Conservation (phyloP, 2,888 invertebrate genomes). For the Pomacea canaliculata region DNA sequence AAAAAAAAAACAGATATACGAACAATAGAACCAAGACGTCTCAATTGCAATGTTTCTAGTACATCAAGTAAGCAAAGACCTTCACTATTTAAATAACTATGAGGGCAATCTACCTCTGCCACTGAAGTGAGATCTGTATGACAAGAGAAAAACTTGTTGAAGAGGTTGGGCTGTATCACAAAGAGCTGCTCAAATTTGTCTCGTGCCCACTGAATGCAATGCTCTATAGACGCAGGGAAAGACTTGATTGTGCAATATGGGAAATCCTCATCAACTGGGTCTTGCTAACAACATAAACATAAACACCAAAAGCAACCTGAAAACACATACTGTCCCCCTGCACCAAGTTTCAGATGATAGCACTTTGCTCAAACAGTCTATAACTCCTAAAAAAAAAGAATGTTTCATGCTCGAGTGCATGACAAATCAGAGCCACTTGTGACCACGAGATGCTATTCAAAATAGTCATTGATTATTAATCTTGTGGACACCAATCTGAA, state of each 20-base stretch:
- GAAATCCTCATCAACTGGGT: slow-evolving; percentile 68
- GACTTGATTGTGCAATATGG: slow-evolving; percentile 71
- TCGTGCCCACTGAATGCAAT: slow-evolving; percentile 71
- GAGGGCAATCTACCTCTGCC: slow-evolving; percentile 42
- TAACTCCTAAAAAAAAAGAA: not conserved
- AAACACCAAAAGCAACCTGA: not conserved
- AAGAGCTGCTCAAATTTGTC: slow-evolving; percentile 71
- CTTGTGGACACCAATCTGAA: no score
- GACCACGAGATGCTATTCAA: no score
- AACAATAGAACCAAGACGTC: no score
- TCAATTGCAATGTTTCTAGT: no score
- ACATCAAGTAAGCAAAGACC: no score
- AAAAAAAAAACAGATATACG: no score
- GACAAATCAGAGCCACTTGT: no score
- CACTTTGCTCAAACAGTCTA: not conserved
- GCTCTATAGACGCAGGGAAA: slow-evolving; percentile 70
- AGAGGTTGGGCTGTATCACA: slow-evolving; percentile 61
- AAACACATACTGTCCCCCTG: no score
- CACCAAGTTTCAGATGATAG: not conserved
- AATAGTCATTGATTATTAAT: no score
- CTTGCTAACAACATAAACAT: slow-evolving; percentile 48
- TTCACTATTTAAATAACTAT: no score
- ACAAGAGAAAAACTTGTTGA: slow-evolving; percentile 65
- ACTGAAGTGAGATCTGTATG: slow-evolving; percentile 44
- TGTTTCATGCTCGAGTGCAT: no score